These are phyloP conservation scores for Aromia moschata DNA, from an alignment of 2,888 invertebrate genomes.

Conservation along the genomic window DNA sequence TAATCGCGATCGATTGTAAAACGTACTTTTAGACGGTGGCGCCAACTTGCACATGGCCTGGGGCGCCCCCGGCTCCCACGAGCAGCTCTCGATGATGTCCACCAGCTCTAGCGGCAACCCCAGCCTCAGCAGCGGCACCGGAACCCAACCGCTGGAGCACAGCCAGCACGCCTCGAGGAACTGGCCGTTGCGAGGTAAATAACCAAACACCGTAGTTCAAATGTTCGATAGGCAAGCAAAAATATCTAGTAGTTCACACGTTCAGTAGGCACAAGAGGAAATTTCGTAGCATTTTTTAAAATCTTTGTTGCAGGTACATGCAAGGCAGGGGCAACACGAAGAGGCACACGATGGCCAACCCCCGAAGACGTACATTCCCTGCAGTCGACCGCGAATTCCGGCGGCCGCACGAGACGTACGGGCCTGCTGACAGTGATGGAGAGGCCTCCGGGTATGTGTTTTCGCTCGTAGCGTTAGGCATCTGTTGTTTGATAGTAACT, in stretches of 20 bases:
- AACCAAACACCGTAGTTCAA: not conserved
- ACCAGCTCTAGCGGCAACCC: conserved; percentile 64
- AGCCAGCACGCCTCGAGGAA: conserved; percentile 62
- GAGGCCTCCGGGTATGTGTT: conserved; percentile 86
- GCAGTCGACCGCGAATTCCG: conserved; percentile 50
- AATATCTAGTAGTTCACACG: too few relatives aligned
- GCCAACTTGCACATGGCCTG: conserved; percentile 84
- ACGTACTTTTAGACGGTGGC: conserved; percentile 85
- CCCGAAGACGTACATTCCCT: conserved; percentile 72
- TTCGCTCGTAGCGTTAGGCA: too few relatives aligned
- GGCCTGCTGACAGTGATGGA: conserved; percentile 89
- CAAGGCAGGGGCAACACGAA: conserved; percentile 78
- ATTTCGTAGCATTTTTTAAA: not conserved
- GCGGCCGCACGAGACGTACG: conserved; percentile 73
- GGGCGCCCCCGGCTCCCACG: conserved; percentile 64
- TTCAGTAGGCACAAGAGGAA: too few relatives aligned
- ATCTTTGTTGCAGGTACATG: conserved; percentile 72
- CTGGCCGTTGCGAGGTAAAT: conserved; percentile 65
- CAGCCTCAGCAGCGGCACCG: conserved; percentile 61
- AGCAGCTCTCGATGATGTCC: conserved; percentile 63
- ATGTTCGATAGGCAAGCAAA: not conserved
- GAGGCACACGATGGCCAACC: conserved; percentile 81
- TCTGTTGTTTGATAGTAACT: too few relatives aligned
- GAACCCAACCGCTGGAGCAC: conserved; percentile 63
- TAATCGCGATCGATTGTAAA: too few relatives aligned